Conservation (phyloP, 2,888 invertebrate species). For the Caenorhabditis imperialis region DNA sequence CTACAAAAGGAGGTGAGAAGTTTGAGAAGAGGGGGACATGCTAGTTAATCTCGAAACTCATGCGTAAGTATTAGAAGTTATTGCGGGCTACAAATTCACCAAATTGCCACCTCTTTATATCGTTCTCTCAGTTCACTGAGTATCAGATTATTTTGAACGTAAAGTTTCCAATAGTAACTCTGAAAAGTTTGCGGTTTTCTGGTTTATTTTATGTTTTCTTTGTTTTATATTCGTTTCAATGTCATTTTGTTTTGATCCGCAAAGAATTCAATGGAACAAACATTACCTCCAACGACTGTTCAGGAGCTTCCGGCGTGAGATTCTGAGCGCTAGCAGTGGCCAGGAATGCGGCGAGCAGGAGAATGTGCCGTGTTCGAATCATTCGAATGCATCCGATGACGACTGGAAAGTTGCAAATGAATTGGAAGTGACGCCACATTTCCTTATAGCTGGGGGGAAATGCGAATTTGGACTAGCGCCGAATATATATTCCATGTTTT, state of each 20-base stretch:
- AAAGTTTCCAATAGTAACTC: constrained; percentile 70
- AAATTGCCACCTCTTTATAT: constrained; percentile 66
- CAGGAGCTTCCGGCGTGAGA: constrained; percentile 25
- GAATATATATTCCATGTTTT: too few relatives aligned
- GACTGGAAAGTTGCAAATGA: constrained; percentile 16
- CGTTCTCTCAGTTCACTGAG: constrained; percentile 62
- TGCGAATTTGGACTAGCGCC: too few relatives aligned
- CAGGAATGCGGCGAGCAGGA: constrained; percentile 27
- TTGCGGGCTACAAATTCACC: too few relatives aligned
- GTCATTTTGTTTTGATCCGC: too few relatives aligned
- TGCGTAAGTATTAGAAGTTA: constrained; percentile 2
- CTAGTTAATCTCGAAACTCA: background rate
- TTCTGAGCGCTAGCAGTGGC: constrained; percentile 32
- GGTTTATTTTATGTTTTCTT: background rate
- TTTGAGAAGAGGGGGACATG: constrained; percentile 2
- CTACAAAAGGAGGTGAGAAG: constrained; percentile 17
- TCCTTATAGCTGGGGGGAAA: too few relatives aligned
- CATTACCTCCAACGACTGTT: constrained; percentile 46
- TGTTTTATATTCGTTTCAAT: too few relatives aligned
- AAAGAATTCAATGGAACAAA: background rate
- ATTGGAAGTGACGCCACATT: constrained; percentile 19
- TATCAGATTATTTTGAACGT: constrained; percentile 65
- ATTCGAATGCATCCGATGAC: constrained; percentile 53
- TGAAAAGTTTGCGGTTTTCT: constrained; percentile 53
- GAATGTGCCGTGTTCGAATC: constrained; percentile 45